A percentile compares a stretch with the other conserved stretches of the same genome.
These are phyloP conservation scores for Rhinichthys osculus DNA, from an alignment of 2,797 vertebrate genomes.

Conservation along the genomic window DNA sequence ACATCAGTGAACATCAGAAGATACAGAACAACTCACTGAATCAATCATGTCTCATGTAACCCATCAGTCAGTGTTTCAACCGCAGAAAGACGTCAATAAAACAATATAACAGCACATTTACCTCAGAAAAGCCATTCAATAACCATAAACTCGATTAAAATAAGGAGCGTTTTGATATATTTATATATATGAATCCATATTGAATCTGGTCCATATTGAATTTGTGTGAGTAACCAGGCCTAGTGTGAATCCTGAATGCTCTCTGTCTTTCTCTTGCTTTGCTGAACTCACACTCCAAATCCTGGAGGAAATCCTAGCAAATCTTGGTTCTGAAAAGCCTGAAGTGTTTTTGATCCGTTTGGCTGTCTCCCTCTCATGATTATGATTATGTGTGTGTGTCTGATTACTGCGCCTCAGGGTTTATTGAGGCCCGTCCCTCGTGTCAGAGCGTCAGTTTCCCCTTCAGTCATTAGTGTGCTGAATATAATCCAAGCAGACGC, in stretches of 20 bases:
- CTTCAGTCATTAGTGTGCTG: conserved; percentile 28
- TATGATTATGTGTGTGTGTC: conserved; percentile 11
- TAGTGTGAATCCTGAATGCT: not conserved
- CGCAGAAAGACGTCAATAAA: no score
- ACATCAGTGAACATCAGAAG: no score
- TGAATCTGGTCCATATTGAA: not conserved
- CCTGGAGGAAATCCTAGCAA: not conserved
- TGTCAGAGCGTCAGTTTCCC: not conserved
- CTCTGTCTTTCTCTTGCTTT: conserved; percentile 3
- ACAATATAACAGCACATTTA: no score
- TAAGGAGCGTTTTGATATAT: no score
- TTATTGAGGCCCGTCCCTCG: not conserved
- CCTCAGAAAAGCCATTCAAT: no score
- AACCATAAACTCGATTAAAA: no score
- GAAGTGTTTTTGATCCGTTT: not conserved
- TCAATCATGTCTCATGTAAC: no score
- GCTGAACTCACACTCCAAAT: not conserved
- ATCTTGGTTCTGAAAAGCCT: not conserved
- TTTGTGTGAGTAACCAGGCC: not conserved
- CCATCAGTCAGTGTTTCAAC: no score
- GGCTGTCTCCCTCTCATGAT: not conserved
- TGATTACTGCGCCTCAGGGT: conserved; percentile 9
- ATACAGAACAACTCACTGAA: no score
- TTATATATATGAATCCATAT: no score
- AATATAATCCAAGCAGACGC: conserved; percentile 25